phyloP scores from a whole-genome alignment of 2,888 invertebrate genomes.

The Asteroscopus sphinx region DNA sequence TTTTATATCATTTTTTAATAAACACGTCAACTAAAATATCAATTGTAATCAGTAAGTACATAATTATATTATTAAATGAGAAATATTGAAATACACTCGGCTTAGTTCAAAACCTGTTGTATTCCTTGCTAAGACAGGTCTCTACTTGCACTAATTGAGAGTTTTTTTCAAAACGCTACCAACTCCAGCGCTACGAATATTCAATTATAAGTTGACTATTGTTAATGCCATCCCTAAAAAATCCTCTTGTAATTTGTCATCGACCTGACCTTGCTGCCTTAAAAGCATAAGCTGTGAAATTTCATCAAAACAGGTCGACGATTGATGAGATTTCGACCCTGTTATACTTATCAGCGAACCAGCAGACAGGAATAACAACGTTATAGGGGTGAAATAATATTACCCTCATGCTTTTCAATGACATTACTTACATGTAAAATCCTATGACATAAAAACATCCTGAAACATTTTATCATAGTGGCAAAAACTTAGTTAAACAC shows the following conservation, averaged over 20 bases:
- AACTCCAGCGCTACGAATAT: too few relatives aligned
- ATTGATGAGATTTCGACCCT: slow-evolving; percentile 31
- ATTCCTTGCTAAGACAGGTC: too few relatives aligned
- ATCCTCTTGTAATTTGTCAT: slow-evolving; percentile 12
- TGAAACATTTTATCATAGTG: background rate
- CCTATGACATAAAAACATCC: background rate
- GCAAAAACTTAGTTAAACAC: too few relatives aligned
- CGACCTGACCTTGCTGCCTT: slow-evolving; percentile 15
- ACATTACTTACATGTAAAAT: background rate
- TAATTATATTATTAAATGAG: too few relatives aligned
- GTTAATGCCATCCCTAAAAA: slow-evolving; percentile 4
- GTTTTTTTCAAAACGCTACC: too few relatives aligned
- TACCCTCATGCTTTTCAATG: background rate
- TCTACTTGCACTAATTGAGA: too few relatives aligned
- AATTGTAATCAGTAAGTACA: too few relatives aligned
- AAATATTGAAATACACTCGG: too few relatives aligned
- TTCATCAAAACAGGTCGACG: slow-evolving; percentile 37
- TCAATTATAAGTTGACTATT: background rate
- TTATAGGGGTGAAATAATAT: slow-evolving; percentile 10
- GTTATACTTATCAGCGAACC: slow-evolving; percentile 16
- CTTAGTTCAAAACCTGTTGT: too few relatives aligned
- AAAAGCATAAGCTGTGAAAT: slow-evolving; percentile 27
- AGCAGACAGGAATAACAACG: slow-evolving; percentile 19
- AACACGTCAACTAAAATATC: too few relatives aligned
- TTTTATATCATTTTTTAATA: too few relatives aligned